Evolutionary conservation across 2,113 vertebrate species (phyloP).

Genomic region (Tylochromis polylepis): DNA sequence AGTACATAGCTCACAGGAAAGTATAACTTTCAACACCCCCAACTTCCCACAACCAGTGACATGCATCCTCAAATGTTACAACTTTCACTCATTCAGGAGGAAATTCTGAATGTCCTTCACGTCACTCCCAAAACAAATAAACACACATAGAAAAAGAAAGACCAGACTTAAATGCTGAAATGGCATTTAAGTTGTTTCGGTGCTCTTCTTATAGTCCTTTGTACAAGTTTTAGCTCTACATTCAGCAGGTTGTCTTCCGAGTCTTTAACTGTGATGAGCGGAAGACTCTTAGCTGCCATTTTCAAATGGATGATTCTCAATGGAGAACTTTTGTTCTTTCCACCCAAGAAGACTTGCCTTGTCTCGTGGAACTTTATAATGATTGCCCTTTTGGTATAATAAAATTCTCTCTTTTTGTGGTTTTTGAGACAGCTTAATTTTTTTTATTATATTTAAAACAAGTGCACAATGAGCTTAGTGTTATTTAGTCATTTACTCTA

Average conservation of each 20-base stretch:
- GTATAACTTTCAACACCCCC: not conserved
- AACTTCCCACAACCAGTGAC: not conserved
- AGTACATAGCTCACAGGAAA: not conserved
- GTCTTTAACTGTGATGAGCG: not conserved
- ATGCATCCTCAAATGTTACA: not conserved
- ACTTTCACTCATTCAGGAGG: not conserved
- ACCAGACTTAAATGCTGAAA: not conserved
- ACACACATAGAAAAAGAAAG: not conserved
- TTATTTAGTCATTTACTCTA: rapidly evolving
- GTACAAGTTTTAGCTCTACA: not conserved
- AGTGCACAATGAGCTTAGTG: not conserved
- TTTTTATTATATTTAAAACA: not conserved
- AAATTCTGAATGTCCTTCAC: not conserved
- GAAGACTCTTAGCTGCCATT: not conserved
- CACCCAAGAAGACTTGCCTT: rapidly evolving
- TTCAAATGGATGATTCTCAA: not conserved
- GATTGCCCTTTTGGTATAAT: not conserved
- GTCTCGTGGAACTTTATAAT: not conserved
- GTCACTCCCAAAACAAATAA: not conserved
- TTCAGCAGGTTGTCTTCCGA: not conserved
- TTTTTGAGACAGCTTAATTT: not conserved
- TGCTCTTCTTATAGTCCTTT: not conserved
- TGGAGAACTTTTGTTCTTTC: not conserved
- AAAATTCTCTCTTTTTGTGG: not conserved
- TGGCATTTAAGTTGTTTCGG: not conserved